Base-by-base conservation (phyloP, 2,888 invertebrate species). In the Lacanobia oleracea region DNA sequence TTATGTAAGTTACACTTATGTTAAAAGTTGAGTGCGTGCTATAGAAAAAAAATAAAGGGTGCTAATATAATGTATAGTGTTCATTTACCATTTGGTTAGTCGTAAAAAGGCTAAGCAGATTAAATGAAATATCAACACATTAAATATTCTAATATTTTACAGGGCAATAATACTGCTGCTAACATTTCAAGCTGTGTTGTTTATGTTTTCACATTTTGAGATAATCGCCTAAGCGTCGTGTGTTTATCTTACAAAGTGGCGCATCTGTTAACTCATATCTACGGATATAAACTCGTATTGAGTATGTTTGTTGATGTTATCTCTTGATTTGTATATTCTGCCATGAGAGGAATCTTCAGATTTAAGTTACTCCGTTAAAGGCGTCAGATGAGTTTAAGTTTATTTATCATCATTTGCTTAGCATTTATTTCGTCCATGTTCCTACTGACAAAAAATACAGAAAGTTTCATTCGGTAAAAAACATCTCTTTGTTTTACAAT, bases 161-260 rank as follows among this genome's bases (percentile, higher is more conserved):
- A 63, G 21, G 57, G 33, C 27, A 51, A 53, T 53, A 79, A 80
- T 61, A 79, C 76, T 43, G 57, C 66, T 74, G 75, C 77, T 72
- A 81, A 79, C 79, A 80, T 82, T 80, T 67, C 69, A 72, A 77
- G 63, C 81, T 61, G 60, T 64, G 67, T 66, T 83, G 81, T 87
- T 86, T 81, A 82, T 72, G 67, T 81, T 75, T 83, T 82, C 81
- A 75, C 82, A 80, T 84, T 82, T 86, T 79, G 74, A 83, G 83
- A 86, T 88, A 85, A 86, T 88, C 84, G 83, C 67, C 67, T 79
- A 68, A 80, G 74, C 69, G 77, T 77, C 72, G 75, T 75, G 69
- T 91, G 90, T 92, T 92, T 93, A 88, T 89, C 81, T 90, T 88
- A 87, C 88, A 77, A 90, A 92, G 91, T 88, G 88, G 88, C 87